Evolutionary conservation across 2,888 invertebrate species (phyloP).

Genomic region (Xestia sexstrigata): DNA sequence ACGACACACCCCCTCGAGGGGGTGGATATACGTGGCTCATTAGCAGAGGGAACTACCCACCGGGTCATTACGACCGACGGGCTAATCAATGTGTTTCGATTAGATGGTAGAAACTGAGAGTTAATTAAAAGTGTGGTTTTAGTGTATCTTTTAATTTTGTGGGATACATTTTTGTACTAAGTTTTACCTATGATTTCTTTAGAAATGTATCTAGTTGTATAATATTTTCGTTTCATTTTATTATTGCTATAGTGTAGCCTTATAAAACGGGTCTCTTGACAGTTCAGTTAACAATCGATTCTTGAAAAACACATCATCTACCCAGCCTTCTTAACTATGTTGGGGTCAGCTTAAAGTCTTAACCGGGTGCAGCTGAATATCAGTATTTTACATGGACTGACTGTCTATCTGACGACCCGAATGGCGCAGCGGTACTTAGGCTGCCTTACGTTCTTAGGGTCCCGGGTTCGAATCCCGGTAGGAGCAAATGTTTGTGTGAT

Average conservation of each 20-base stretch:
- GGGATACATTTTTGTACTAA: background rate
- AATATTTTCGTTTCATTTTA: background rate
- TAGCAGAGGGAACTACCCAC: slow-evolving; percentile 75
- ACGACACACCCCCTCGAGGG: slow-evolving; percentile 64
- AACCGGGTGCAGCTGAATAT: too few relatives aligned
- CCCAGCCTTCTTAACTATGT: too few relatives aligned
- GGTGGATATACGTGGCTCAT: slow-evolving; percentile 76
- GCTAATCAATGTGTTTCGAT: slow-evolving; percentile 87
- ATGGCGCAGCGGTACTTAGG: too few relatives aligned
- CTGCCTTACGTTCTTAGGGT: too few relatives aligned
- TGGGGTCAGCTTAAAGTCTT: too few relatives aligned
- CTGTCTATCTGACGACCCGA: too few relatives aligned
- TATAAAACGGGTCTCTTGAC: background rate
- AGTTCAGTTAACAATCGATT: background rate
- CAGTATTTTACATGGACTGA: too few relatives aligned
- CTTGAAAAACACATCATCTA: background rate
- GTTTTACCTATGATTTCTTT: background rate
- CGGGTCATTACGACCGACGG: slow-evolving; percentile 71
- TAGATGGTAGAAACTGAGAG: slow-evolving; percentile 71
- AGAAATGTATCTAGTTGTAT: background rate
- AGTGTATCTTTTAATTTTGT: slow-evolving; percentile 32
- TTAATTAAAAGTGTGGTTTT: slow-evolving; percentile 75
- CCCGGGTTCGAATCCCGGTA: too few relatives aligned
- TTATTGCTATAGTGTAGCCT: background rate
- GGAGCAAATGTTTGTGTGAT: too few relatives aligned